These are phyloP conservation scores for Frieseomelitta varia DNA, from an alignment of 1,140 invertebrate species.

Conservation along the genomic window DNA sequence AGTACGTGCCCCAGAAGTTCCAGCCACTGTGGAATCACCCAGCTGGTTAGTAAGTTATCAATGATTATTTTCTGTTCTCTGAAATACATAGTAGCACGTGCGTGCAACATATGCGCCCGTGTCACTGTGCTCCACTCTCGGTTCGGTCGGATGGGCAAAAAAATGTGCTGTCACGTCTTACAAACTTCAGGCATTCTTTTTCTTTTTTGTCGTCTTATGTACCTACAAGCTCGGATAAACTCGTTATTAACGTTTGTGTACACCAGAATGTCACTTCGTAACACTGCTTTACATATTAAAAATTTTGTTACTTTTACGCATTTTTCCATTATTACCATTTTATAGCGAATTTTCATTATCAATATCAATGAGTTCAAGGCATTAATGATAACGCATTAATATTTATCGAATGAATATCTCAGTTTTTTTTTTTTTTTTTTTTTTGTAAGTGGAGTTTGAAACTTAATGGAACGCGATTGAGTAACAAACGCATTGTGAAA, in stretches of 20 bases:
- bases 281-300: background rate
- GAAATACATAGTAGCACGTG: slow-evolving; percentile 48
- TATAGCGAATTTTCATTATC: too few species aligned
- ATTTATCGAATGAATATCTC: background rate
- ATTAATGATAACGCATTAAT: background rate
- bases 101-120: background rate
- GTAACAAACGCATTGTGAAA: background rate
- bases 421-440: background rate
- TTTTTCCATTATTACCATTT: too few species aligned
- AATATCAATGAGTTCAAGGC: background rate
- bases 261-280: slow-evolving; percentile 3
- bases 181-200: background rate
- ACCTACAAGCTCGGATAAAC: background rate
- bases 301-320: background rate
- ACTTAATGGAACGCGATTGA: background rate
- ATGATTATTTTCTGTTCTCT: slow-evolving; percentile 6
- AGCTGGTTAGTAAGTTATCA: slow-evolving; percentile 86
- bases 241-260: background rate
- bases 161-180: background rate
- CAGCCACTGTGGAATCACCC: slow-evolving; percentile 95
- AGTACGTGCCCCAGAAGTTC: slow-evolving; percentile 89
- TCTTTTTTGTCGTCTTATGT: background rate
- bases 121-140: background rate
- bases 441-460: slow-evolving; percentile 9
- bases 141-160: background rate